phyloP scores from a whole-genome alignment of 2,113 vertebrate species.

The Malaclemys terrapin region DNA sequence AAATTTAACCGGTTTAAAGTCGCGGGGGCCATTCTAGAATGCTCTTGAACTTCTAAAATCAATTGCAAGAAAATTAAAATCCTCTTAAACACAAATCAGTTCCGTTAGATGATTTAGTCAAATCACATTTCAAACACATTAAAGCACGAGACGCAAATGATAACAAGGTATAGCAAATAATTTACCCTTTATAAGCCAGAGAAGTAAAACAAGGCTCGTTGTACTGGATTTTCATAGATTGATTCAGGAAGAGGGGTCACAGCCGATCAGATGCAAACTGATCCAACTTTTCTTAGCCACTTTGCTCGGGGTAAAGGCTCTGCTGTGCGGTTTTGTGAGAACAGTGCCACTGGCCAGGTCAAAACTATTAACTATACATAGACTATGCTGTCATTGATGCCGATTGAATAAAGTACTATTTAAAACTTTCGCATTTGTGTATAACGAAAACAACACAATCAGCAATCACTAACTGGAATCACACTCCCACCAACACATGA shows the following conservation, averaged over 20 bases:
- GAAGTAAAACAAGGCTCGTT: not conserved
- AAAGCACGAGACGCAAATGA: not conserved
- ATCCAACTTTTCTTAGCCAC: not conserved
- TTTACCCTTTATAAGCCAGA: not conserved
- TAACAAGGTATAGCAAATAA: not conserved
- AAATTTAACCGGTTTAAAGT: not conserved
- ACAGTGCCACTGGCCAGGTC: slow-evolving; percentile 40
- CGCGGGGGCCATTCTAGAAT: not conserved
- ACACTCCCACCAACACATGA: not conserved
- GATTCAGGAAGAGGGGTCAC: not conserved
- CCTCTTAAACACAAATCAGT: not conserved
- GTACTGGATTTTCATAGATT: not conserved
- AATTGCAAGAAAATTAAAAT: not conserved
- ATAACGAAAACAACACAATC: slow-evolving; percentile 51
- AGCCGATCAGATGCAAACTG: not conserved
- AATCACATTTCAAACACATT: not conserved
- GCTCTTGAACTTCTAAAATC: not conserved
- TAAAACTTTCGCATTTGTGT: slow-evolving; percentile 74
- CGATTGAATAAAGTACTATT: slow-evolving; percentile 75
- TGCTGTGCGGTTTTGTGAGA: slow-evolving; percentile 15
- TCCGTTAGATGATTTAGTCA: not conserved
- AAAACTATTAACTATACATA: slow-evolving; percentile 70
- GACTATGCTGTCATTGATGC: slow-evolving; percentile 64
- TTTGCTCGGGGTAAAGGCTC: not conserved
- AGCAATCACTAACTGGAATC: not conserved